Evolutionary conservation across 2,888 invertebrate genomes (phyloP), one percentile per base, ranked within the genome.

Genomic region (Arenicola marina): DNA sequence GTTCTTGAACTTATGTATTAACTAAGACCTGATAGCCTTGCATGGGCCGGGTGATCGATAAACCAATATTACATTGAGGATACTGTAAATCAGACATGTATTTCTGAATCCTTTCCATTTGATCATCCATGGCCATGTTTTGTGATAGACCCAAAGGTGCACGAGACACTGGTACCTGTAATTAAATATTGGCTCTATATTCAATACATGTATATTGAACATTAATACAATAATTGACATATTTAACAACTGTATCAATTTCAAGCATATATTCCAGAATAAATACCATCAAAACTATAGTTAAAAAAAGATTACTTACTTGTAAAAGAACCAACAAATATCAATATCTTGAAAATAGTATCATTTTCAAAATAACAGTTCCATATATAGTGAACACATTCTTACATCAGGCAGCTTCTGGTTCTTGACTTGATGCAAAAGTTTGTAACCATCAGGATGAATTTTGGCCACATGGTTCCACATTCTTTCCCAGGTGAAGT

Each of bases 11-110:
- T n/a, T n/a, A n/a, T n/a, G n/a, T n/a, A n/a, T n/a, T n/a, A n/a
- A n/a, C n/a, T n/a, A n/a, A n/a, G n/a, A n/a, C n/a, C n/a, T n/a
- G n/a, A n/a, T n/a, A n/a, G n/a, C n/a, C n/a, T n/a, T n/a, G n/a
- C n/a, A n/a, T n/a, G n/a, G n/a, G n/a, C n/a, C n/a, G n/a, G n/a
- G n/a, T n/a, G n/a, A n/a, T n/a, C n/a, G n/a, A n/a, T n/a, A n/a
- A n/a, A n/a, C n/a, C n/a, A n/a, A n/a, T n/a, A n/a, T n/a, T n/a
- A n/a, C 24, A 7, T n/a, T 38, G 75, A 76, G 75, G 78, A 77
- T 78, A 83, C 81, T 82, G 79, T 38, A 83, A 69, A 38, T 73
- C 74, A 56, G 69, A 74, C 77, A 83, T 80, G 67, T 83, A 83
- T 33, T 76, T 76, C 66, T 83, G 83, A 43, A 82, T 60, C 1